These are phyloP conservation scores for Himantopus leucocephalus DNA, from an alignment of 2,113 vertebrate genomes.

Conservation along the genomic window DNA sequence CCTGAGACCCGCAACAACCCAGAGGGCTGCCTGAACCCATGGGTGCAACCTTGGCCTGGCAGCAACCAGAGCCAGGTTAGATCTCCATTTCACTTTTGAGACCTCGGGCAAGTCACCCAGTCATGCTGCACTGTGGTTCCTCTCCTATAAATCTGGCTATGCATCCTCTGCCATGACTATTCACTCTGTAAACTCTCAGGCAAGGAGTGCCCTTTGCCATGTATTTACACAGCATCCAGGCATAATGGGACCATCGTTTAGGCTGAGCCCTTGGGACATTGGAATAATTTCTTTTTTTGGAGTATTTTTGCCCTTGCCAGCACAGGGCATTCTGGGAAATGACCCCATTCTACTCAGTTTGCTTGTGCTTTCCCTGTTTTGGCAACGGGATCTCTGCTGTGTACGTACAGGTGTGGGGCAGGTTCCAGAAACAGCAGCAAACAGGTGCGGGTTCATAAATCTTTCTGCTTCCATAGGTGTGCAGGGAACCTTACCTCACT, in stretches of 20 bases:
- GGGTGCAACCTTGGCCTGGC: not conserved
- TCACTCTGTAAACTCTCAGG: not conserved
- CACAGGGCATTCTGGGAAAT: not conserved
- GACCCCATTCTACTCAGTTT: not conserved
- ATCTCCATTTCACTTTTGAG: not conserved
- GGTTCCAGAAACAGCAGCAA: not conserved
- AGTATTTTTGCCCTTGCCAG: not conserved
- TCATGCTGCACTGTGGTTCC: not conserved
- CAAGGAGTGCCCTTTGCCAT: not conserved
- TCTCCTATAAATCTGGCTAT: not conserved
- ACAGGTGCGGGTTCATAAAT: not conserved
- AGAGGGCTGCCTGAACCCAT: not conserved
- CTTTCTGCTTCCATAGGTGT: not conserved
- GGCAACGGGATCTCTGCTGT: not conserved
- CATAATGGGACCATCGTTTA: not conserved
- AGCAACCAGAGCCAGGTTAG: not conserved
- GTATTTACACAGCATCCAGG: not conserved
- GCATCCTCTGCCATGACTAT: not conserved
- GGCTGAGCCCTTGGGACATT: not conserved
- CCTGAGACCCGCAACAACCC: not conserved
- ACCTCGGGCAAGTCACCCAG: not conserved
- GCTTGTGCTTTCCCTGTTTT: not conserved
- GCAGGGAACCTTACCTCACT: not conserved
- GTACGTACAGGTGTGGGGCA: not conserved
- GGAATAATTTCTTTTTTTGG: not conserved